A percentile compares a stretch with the other conserved stretches of the same genome.
These are phyloP conservation scores for Chymomyza caudatula DNA, from an alignment of 2,888 invertebrate genomes.

Conservation along the genomic window DNA sequence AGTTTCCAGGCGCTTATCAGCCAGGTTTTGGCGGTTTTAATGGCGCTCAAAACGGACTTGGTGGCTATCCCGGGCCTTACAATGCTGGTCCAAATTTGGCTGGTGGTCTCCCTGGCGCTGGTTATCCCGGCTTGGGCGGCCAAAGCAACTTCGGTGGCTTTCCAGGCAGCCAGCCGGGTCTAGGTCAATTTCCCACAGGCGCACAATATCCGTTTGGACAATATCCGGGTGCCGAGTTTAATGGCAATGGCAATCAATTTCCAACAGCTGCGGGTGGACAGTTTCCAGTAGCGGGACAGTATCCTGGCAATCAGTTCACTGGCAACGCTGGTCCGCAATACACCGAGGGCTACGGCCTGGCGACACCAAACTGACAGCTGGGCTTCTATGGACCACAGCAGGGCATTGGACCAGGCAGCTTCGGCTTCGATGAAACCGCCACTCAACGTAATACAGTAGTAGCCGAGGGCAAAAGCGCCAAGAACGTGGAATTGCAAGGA, in stretches of 20 bases:
- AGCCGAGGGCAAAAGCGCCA: conserved; percentile 64
- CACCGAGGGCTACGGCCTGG: conserved; percentile 70
- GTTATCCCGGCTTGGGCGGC: conserved; percentile 26
- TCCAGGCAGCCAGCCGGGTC: conserved; percentile 31
- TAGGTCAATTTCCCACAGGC: conserved; percentile 36
- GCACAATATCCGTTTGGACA: conserved; percentile 39
- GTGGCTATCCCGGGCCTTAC: conserved; percentile 36
- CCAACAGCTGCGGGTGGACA: conserved; percentile 35
- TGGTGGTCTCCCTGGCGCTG: background rate
- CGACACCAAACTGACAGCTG: conserved; percentile 39
- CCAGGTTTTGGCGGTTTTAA: conserved; percentile 42
- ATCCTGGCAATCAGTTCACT: conserved; percentile 36
- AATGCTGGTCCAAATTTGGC: conserved; percentile 9
- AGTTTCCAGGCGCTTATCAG: conserved; percentile 46
- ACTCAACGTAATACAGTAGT: conserved; percentile 23
- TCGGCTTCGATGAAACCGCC: conserved; percentile 60
- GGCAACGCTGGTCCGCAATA: conserved; percentile 47
- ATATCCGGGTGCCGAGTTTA: conserved; percentile 37
- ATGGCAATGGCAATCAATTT: conserved; percentile 45
- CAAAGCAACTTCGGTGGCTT: conserved; percentile 26
- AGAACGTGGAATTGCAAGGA: conserved; percentile 28
- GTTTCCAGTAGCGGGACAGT: conserved; percentile 52
- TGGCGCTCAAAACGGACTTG: conserved; percentile 49
- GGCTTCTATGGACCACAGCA: conserved; percentile 21
- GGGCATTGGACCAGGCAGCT: conserved; percentile 28